These are phyloP conservation scores for Epirrita christyi DNA, from an alignment of 2,888 invertebrate genomes.

Conservation along the genomic window DNA sequence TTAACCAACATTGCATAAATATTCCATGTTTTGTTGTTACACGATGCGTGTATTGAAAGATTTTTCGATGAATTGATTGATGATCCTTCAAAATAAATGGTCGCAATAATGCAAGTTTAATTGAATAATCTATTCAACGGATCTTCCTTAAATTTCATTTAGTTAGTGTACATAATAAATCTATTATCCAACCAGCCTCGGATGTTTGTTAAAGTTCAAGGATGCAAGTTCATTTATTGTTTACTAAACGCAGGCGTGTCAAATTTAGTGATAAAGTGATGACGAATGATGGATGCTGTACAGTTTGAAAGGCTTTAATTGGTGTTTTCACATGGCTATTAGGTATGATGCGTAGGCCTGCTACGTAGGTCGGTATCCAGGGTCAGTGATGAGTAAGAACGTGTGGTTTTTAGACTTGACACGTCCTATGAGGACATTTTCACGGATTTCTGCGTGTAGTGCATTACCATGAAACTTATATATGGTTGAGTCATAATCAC, in stretches of 20 bases:
- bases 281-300: constrained; percentile 44
- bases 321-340: constrained; percentile 47
- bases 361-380: constrained; percentile 41
- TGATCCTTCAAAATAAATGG: constrained; percentile 26
- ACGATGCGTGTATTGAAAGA: constrained; percentile 9
- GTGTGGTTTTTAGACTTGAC: constrained; percentile 19
- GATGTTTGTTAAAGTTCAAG: constrained; percentile 68
- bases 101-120: constrained; percentile 37
- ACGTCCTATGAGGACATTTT: constrained; percentile 42
- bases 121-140: constrained; percentile 42
- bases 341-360: constrained; percentile 41
- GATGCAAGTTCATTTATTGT: constrained; percentile 61
- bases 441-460: constrained; percentile 45
- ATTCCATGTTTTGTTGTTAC: constrained; percentile 2
- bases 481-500: constrained; percentile 34
- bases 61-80: constrained; percentile 10
- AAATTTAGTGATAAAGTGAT: constrained; percentile 23
- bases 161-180: constrained; percentile 52
- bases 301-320: constrained; percentile 55
- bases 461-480: constrained; percentile 49
- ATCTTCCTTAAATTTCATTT: constrained; percentile 57
- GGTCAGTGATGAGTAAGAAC: constrained; percentile 42
- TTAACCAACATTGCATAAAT: not conserved
- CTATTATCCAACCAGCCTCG: constrained; percentile 60
- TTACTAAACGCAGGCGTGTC: constrained; percentile 50